A percentile compares a stretch with the other conserved stretches of the same genome.
phyloP scores from a whole-genome alignment of 2,113 vertebrate species.

The Nerophis lumbriciformis region DNA sequence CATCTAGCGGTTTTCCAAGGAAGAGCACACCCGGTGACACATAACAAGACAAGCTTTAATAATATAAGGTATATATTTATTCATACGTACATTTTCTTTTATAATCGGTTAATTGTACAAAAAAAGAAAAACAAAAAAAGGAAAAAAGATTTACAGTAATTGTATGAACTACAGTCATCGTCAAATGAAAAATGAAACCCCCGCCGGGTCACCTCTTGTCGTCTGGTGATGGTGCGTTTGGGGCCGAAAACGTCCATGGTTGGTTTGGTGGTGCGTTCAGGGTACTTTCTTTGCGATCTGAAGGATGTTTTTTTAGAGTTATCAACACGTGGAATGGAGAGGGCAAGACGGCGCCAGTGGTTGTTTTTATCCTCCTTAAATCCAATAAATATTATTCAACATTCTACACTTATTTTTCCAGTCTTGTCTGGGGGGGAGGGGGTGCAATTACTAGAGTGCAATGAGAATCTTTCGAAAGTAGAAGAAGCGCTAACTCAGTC shows the following conservation, averaged over 20 bases:
- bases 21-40: not conserved
- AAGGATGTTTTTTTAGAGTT: too few relatives aligned
- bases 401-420: conserved; percentile 15
- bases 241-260: too few relatives aligned
- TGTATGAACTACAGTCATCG: conserved; percentile 71
- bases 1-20: conserved; percentile 35
- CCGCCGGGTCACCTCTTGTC: too few relatives aligned
- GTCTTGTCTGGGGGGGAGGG: conserved; percentile 17
- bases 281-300: too few relatives aligned
- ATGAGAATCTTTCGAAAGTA: conserved; percentile 14
- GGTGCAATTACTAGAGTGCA: conserved; percentile 21
- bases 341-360: too few relatives aligned
- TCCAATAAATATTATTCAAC: conserved; percentile 17
- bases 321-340: too few relatives aligned
- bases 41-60: conserved; percentile 61
- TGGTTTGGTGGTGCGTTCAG: too few relatives aligned
- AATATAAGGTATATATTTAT: conserved; percentile 82
- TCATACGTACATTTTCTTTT: conserved; percentile 75
- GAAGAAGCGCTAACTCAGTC: too few relatives aligned
- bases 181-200: conserved; percentile 36
- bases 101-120: conserved; percentile 75
- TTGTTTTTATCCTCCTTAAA: conserved; percentile 15
- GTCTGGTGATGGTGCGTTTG: too few relatives aligned
- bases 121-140: conserved; percentile 44
- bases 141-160: conserved; percentile 67